Evolutionary conservation across 2,888 invertebrate species (phyloP).

Genomic region (Oligia strigilis): DNA sequence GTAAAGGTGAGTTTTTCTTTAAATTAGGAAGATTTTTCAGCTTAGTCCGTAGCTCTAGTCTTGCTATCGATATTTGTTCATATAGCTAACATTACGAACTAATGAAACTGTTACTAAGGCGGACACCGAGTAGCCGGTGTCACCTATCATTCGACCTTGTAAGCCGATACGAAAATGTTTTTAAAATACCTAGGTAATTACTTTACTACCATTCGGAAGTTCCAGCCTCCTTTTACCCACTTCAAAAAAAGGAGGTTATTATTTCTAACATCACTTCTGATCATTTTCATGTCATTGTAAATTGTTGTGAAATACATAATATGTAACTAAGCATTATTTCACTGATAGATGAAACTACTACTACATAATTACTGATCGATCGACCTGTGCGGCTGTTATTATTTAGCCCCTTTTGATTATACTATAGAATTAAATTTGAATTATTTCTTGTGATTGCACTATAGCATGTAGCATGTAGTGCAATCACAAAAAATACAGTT

Average conservation of each 20-base stretch:
- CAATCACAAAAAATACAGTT: background rate
- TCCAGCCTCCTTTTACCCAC: background rate
- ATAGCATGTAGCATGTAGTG: background rate
- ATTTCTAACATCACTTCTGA: background rate
- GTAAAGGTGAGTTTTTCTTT: slow-evolving; percentile 79
- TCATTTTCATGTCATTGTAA: slow-evolving; percentile 9
- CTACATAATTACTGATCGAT: background rate
- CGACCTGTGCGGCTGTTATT: too few relatives aligned
- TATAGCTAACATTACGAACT: slow-evolving; percentile 4
- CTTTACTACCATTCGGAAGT: background rate
- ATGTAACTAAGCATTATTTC: background rate
- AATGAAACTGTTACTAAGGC: slow-evolving; percentile 15
- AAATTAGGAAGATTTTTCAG: background rate
- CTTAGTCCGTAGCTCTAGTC: background rate
- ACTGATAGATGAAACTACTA: background rate
- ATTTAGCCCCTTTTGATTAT: too few relatives aligned
- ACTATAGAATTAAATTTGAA: too few relatives aligned
- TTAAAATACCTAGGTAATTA: background rate
- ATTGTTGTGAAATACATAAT: slow-evolving; percentile 41
- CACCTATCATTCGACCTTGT: slow-evolving; percentile 73
- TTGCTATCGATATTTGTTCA: background rate
- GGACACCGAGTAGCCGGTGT: slow-evolving; percentile 56
- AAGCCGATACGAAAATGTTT: slow-evolving; percentile 17
- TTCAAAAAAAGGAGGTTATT: too few relatives aligned
- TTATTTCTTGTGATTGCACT: background rate